Conservation (phyloP, 1,140 invertebrate genomes). For the Drosophila equinoxialis region DNA sequence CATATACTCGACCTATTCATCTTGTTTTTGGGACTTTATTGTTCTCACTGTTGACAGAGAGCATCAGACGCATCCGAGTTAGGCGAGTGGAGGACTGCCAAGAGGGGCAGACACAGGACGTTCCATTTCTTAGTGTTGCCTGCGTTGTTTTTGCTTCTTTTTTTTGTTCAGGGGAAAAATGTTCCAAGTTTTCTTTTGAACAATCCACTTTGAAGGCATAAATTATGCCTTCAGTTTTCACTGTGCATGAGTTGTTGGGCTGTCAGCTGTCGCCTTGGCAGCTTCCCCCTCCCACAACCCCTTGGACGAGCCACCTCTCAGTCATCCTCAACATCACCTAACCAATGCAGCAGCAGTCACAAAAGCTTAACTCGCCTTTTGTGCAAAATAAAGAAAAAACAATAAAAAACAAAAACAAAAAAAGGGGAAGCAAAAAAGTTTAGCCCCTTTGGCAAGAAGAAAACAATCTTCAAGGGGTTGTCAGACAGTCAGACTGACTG, state of each 20-base stretch:
- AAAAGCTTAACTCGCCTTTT: constrained; percentile 72
- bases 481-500: constrained; percentile 53
- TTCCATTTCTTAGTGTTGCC: constrained; percentile 38
- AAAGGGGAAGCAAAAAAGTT: constrained; percentile 48
- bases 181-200: constrained; percentile 70
- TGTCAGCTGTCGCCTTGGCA: constrained; percentile 63
- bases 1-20: constrained; percentile 52
- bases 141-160: constrained; percentile 16
- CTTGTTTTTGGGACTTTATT: constrained; percentile 58
- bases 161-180: constrained; percentile 59
- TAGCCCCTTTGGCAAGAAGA: constrained; percentile 65
- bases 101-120: constrained; percentile 44
- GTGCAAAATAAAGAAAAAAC: constrained; percentile 34
- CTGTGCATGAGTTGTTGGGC: constrained; percentile 73
- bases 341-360: constrained; percentile 39
- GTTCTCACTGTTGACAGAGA: constrained; percentile 64
- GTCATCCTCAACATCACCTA: constrained; percentile 5
- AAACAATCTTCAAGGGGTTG: constrained; percentile 79
- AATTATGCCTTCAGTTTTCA: constrained; percentile 80
- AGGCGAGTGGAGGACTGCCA: neutral
- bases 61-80: constrained; percentile 11
- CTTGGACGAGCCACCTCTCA: neutral
- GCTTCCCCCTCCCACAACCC: constrained; percentile 5
- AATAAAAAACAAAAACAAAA: neutral
- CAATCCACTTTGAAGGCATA: constrained; percentile 81